phyloP scores from a whole-genome alignment of 2,113 vertebrate genomes.

The Lanius collurio region DNA sequence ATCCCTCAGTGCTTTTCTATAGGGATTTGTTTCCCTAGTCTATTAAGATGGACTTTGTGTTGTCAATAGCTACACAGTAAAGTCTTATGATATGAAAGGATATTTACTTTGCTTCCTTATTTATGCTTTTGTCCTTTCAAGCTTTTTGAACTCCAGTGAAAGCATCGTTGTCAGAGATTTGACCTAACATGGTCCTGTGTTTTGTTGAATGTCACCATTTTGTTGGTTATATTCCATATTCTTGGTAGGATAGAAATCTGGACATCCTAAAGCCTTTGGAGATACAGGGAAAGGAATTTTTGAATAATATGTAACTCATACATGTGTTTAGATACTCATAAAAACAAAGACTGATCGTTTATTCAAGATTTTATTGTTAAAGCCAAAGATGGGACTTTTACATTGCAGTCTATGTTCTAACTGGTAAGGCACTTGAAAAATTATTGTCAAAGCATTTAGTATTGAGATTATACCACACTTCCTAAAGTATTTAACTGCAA shows the following conservation, averaged over 20 bases:
- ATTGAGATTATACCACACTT: not conserved
- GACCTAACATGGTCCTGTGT: not conserved
- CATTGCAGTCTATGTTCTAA: not conserved
- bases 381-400: not conserved
- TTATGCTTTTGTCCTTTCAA: not conserved
- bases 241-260: not conserved
- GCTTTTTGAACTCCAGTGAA: slow-evolving; percentile 56
- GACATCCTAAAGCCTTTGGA: not conserved
- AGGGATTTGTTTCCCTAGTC: slow-evolving; percentile 25
- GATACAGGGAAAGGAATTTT: not conserved
- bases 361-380: not conserved
- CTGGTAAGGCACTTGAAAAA: not conserved
- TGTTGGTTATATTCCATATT: not conserved
- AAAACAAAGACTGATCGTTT: not conserved
- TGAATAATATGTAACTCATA: not conserved
- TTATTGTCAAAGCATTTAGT: not conserved
- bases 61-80: not conserved
- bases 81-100: not conserved
- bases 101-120: slow-evolving; percentile 33
- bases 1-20: not conserved
- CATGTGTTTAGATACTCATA: not conserved
- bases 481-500: not conserved
- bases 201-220: not conserved
- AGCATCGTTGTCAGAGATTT: slow-evolving; percentile 22
- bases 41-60: slow-evolving; percentile 15